phyloP scores from a whole-genome alignment of 35 echinoderm and acorn worm species.

The Amphiura filiformis region DNA sequence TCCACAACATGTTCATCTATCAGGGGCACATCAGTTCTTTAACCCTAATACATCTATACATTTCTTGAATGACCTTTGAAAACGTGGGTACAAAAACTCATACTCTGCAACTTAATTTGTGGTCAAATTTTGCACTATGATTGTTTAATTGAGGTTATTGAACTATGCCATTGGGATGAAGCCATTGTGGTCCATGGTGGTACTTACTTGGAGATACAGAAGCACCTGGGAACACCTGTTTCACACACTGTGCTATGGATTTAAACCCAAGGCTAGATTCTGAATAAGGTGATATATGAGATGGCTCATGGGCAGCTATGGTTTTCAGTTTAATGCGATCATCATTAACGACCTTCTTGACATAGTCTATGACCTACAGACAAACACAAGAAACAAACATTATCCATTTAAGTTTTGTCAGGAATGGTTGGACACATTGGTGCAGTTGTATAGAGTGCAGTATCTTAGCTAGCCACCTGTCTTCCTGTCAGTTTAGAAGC shows the following conservation, averaged over 20 bases:
- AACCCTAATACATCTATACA: no score
- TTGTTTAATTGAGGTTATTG: no score
- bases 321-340: slow-evolving; percentile 35
- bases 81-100: no score
- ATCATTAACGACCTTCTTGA: slow-evolving; percentile 41
- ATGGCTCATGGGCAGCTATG: background rate
- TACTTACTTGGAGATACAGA: slow-evolving; percentile 63
- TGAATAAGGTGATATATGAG: slow-evolving; percentile 53
- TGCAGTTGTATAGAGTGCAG: background rate
- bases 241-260: slow-evolving; percentile 44
- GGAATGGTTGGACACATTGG: background rate
- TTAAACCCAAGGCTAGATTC: slow-evolving; percentile 59
- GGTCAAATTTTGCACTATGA: no score
- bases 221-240: slow-evolving; percentile 75
- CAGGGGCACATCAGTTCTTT: no score
- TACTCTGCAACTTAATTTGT: no score
- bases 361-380: slow-evolving; percentile 61
- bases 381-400: slow-evolving; percentile 8
- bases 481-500: background rate
- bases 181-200: no score
- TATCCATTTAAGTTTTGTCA: no score
- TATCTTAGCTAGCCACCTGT: background rate
- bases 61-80: no score
- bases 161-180: no score
- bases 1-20: no score